Base-by-base conservation (phyloP, 1,140 invertebrate genomes). In the Brachionus plicatilis region DNA sequence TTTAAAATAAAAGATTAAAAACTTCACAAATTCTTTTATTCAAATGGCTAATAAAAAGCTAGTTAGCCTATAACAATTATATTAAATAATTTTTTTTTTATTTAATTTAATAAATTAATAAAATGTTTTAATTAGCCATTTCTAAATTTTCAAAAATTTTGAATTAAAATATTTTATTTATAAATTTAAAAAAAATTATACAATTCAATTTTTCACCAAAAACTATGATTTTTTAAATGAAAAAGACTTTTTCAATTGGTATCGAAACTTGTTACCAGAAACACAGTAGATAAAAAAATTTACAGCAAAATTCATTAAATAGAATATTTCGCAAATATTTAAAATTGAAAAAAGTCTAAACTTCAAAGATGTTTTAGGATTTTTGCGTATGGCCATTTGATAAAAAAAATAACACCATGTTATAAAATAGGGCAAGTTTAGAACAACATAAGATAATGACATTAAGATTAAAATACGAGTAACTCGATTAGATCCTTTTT, bases 231-330 rank as follows among this genome's bases (percentile, higher is more conserved):
- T 65, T 20, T 66, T 66, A 66, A 66, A 6, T 37, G 66, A 70
- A 70, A 80, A 24, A 17, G 50, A 47, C 3, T 29, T 43, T 65
- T 68, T 82, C 4, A 82, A 47, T 60, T 82, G 79, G 12, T 41
- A 3, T 20, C 79, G 20, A 47, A 82, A 82, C 12, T 82, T 82
- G 2, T 66, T 43, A 3, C 79, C 79, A 20, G 79, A 82, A 11
- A 53, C 79, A 82, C 79, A 82, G 66, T 82, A 82, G 14, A 82
- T 47, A 82, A 65, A 82, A 82, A 82, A 82, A 29, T 82, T 53
- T 17, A 82, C 41, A 68, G 53, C 79, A 68, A 65, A 82, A 68
- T 82, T 82, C 1, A 82, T 27, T 33, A 82, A 14, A 82, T 82
- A 82, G 47, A 82, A 82, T 33, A 82, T 65, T 68, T 82, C 79